Conservation (phyloP, 1,140 invertebrate genomes). For the Drosophila ficusphila region DNA sequence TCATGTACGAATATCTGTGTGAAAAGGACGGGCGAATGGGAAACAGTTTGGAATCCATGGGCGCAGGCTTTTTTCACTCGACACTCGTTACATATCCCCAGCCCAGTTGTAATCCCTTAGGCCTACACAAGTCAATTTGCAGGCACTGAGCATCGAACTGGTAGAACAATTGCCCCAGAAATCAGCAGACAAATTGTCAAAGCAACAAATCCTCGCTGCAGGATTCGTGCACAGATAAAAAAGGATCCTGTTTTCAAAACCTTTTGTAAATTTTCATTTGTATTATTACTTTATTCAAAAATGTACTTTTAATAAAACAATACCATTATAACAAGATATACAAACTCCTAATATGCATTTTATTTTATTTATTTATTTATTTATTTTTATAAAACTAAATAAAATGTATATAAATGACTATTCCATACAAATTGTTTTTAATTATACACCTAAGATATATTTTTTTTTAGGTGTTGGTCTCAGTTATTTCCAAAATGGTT, state of each 20-base stretch:
- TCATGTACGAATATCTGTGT: constrained; percentile 12
- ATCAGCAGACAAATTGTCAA: constrained; percentile 47
- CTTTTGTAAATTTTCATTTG: no score
- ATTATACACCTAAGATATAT: background rate
- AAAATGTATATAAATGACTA: no score
- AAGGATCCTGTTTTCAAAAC: no score
- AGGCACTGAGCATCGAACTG: constrained; percentile 19
- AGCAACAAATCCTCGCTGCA: constrained; percentile 19
- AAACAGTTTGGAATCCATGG: constrained; percentile 18
- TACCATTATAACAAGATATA: no score
- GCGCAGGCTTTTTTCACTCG: constrained; percentile 36
- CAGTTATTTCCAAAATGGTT: constrained; percentile 35
- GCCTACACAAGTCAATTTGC: constrained; percentile 56
- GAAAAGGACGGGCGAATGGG: constrained; percentile 14
- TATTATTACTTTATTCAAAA: no score
- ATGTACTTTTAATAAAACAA: no score
- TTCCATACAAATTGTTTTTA: no score
- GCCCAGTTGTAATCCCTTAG: constrained; percentile 24
- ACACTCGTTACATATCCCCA: background rate
- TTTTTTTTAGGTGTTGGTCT: background rate
- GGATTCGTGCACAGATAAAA: constrained; percentile 7
- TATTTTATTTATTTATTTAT: no score
- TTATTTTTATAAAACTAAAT: no score
- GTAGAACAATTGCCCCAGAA: constrained; percentile 39
- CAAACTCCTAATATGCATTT: no score